Base-by-base conservation (phyloP, 1,140 invertebrate genomes). In the Lasioglossum albipes region DNA sequence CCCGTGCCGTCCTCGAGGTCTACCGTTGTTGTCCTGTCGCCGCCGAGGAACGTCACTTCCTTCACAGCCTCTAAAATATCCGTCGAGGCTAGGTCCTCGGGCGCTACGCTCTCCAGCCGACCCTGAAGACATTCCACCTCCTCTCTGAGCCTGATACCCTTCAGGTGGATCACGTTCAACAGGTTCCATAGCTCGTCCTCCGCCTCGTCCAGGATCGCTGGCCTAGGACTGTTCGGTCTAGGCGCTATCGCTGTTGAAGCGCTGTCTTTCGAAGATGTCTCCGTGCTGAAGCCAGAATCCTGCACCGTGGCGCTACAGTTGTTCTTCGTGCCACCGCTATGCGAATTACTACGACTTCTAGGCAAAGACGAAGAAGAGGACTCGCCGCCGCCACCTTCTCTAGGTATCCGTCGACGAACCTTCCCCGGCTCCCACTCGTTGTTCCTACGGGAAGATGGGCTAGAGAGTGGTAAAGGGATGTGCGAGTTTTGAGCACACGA, bases 141-240 rank as follows among this genome's bases (percentile, higher is more conserved):
- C 77, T 97, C 95, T 79, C 96, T 94, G 84, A 97, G 94, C 59
- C 95, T 94, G 22, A 95, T 95, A 0, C 96, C 97, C 86, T 97
- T 97, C 41, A 95, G 93, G 82, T 98, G 96, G 84, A 97, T 97
- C 82, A 97, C 96, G 89, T 98, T 97, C 70, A 98, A 94, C 42
- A 98, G 94, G 83, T 97, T 96, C 95, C 96, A 97, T 16, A 98
- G 93, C 88, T 98, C 97, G 88, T 97, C 97, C 90, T 97, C 96
- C 22, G 94, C 94, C 78, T 95, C 95, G 77, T 94, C 91, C 61
- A 91, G 74, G 9, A 91, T 87, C 84, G 90, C 69, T 79, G 92
- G 79, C 85, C 86, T 92, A 71, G 83, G 95, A 90, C 82, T 94
- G 90, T 57, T 94, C 88, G 83, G 94, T 90, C 90, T 90, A 49